Evolutionary conservation across 2,113 vertebrate species (phyloP), one percentile per base, ranked within the genome.

Genomic region (Caranx melampygus): DNA sequence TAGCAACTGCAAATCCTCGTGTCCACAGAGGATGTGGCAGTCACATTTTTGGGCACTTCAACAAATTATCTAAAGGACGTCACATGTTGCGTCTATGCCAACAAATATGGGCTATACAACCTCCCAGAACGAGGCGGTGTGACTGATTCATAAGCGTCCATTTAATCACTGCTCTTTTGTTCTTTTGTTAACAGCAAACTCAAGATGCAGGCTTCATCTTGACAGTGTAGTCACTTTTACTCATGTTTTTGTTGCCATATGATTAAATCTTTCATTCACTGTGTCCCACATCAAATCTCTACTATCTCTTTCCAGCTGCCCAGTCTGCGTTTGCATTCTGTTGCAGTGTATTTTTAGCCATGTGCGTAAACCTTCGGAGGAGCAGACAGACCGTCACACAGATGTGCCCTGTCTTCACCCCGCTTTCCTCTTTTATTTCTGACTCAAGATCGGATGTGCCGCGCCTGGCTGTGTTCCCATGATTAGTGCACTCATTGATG

Each of bases 61-160:
- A 78, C 2, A 55, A 75, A 70, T 60, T 59, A 37, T 63, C 37
- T 55, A 18, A 60, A 72, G 12, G 26, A 88, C 86, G 81, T 93
- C 91, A 91, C 79, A 67, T 76, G 62, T 70, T 80, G 55, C 55
- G 69, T 80, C 74, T 70, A 21, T 82, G 87, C 91, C 84, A 88
- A 80, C 81, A 76, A 78, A 79, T n/a, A 75, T 14, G 35, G 42
- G 65, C 63, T 61, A 79, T 61, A 68, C 71, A 68, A 47, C 57
- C 47, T 76, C 75, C 71, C 37, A 72, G 33, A 79, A 65, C 7
- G 87, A 91, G 85, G 87, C 69, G 42, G 78, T 58, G 63, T 52
- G 84, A 69, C 34, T 92, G 86, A 91, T 15, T 93, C 87, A 92
- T 44, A 45, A 5, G 5, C 15, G 14, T 59, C 70, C 82, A 60